These are phyloP conservation scores for Epizoanthus stellaris DNA, from an alignment of 92 coral and sea anemone genomes.

Conservation along the genomic window DNA sequence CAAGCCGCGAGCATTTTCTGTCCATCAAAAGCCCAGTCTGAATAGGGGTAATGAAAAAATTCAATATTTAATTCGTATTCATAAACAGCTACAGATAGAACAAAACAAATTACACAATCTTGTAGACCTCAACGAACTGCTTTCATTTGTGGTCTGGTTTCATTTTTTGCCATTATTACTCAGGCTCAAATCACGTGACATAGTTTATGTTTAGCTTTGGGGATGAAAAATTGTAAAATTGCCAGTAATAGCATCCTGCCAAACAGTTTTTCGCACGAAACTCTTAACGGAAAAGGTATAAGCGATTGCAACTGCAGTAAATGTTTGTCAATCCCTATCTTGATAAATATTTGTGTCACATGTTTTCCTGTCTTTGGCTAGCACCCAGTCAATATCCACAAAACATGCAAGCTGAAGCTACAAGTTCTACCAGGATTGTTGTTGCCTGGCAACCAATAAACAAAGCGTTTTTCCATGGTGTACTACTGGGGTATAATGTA, in stretches of 20 bases:
- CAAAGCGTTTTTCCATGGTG: slow-evolving; percentile 43
- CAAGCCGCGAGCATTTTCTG: no score
- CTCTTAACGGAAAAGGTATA: no score
- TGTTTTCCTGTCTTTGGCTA: slow-evolving; percentile 29
- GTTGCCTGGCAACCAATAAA: slow-evolving; percentile 64
- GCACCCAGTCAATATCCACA: slow-evolving; percentile 71
- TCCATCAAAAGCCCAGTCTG: no score
- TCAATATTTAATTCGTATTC: background rate
- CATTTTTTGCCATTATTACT: background rate
- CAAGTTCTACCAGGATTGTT: slow-evolving; percentile 58
- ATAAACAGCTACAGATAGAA: background rate
- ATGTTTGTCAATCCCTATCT: no score
- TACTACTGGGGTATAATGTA: slow-evolving; percentile 61
- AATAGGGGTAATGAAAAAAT: no score
- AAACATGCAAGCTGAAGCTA: slow-evolving; percentile 38
- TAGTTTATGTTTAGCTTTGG: no score
- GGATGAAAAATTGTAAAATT: no score
- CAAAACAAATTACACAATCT: background rate
- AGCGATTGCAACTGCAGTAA: no score
- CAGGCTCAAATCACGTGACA: no score
- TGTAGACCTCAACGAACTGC: background rate
- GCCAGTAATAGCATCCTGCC: no score
- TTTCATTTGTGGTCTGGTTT: background rate
- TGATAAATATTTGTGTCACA: background rate
- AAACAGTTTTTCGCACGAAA: no score